phyloP scores from a whole-genome alignment of 2,888 invertebrate species.

The Chaetogeoica ovagalla region DNA sequence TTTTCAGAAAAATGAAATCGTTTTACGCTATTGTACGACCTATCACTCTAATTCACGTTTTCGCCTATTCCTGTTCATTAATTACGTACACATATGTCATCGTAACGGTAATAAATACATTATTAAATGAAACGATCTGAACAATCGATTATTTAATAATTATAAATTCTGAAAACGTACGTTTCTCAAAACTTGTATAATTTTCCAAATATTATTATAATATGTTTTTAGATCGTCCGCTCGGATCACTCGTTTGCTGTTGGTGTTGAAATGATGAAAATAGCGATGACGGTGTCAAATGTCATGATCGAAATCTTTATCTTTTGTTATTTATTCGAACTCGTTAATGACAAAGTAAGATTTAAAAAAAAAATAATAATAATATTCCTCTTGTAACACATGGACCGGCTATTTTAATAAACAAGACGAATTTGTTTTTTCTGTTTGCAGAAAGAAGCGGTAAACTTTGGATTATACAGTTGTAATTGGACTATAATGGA shows the following conservation, averaged over 20 bases:
- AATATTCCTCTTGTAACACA: background rate
- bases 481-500: constrained; percentile 23
- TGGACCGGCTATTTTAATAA: background rate
- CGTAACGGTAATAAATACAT: constrained; percentile 14
- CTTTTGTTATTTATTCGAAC: constrained; percentile 34
- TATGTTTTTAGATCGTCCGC: background rate
- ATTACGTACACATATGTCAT: constrained; percentile 21
- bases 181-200: too few species aligned
- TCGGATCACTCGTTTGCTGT: background rate
- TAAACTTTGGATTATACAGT: constrained; percentile 33
- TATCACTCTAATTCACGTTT: constrained; percentile 24
- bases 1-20: constrained; percentile 35
- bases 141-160: background rate
- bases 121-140: background rate
- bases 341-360: constrained; percentile 12
- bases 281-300: constrained; percentile 15
- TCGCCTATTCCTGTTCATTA: constrained; percentile 20
- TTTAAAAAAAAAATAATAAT: background rate
- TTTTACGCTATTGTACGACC: constrained; percentile 23
- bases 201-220: background rate
- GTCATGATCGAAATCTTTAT: constrained; percentile 25
- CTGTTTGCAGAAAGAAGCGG: constrained; percentile 10
- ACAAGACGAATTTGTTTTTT: background rate
- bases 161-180: too few species aligned
- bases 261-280: constrained; percentile 8